Conservation (phyloP, 2,113 vertebrate genomes). For the Amphiprion percula region DNA sequence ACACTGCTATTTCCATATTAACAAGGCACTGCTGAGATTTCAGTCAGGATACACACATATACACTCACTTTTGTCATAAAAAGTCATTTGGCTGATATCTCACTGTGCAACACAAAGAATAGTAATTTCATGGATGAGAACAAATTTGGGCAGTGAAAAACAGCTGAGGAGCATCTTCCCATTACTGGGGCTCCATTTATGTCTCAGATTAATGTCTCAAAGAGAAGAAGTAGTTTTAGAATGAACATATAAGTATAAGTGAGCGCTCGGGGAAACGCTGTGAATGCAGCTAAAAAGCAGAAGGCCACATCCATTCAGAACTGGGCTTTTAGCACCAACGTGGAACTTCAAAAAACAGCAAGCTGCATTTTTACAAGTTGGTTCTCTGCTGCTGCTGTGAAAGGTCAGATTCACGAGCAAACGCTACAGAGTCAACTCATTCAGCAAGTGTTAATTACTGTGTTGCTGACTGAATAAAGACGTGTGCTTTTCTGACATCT, state of each 20-base stretch:
- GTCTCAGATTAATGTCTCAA: constrained; percentile 46
- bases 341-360: constrained; percentile 1
- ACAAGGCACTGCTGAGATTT: neutral
- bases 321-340: constrained; percentile 29
- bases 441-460: neutral
- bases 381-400: constrained; percentile 20
- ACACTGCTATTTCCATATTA: constrained; percentile 7
- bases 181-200: constrained; percentile 25
- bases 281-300: constrained; percentile 25
- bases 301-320: constrained; percentile 21
- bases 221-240: constrained; percentile 29
- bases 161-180: constrained; percentile 32
- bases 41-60: constrained; percentile 3
- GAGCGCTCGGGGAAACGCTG: constrained; percentile 11
- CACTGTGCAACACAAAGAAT: constrained; percentile 29
- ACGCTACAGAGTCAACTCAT: neutral
- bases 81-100: constrained; percentile 28
- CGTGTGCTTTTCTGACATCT: no score
- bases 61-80: constrained; percentile 22
- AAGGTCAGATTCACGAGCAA: constrained; percentile 41
- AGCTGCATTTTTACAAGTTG: neutral
- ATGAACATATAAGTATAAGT: constrained; percentile 5
- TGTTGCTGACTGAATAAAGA: neutral
- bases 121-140: constrained; percentile 58
- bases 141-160: constrained; percentile 29